Evolutionary conservation across 2,888 invertebrate genomes (phyloP), one percentile per base, ranked within the genome.

Genomic region (Dolomedes plantarius): DNA sequence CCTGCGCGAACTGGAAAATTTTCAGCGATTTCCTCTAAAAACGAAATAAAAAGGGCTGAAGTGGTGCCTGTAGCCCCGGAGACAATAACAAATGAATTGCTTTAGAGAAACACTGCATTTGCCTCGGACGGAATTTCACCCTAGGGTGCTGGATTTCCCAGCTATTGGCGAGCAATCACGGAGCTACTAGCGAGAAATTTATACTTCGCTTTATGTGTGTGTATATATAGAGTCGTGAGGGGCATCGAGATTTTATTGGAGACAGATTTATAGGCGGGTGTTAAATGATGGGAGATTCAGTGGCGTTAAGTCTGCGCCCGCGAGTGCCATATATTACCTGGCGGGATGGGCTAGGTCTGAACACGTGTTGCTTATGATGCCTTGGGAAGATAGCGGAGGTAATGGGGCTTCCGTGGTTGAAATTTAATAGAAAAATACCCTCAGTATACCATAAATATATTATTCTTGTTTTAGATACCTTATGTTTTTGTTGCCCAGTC

Each of bases 121-220:
- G 19, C 56, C 56, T 56, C 1, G 16, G 3, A 23, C 23, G 23
- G 39, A 71, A 71, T 71, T 36, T 71, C 28, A 68, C 67, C 80
- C 73, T 41, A 29, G 71, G 69, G 71, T 31, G 28, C n/a, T 16
- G 23, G 5, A 23, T 36, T 36, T 67, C 36, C 23, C 6, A 19
- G 67, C 65, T 65, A 79, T 79, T 64, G 71, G 71, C 64, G 71
- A 71, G 71, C 78, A 71, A 78, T 78, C 78, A 71, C 46, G 27
- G 65, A 64, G 23, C 31, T 32, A 23, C 23, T 3, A 56, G 23
- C 5, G 23, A 23, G 3, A 56, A 23, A 56, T 56, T 56, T 56
- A 56, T 56, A 23, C 23, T 5, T 23, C 23, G 7, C 23, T 56
- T 23, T 56, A 56, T 56, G 56, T 56, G 23, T 67, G 23, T 19